phyloP scores from a whole-genome alignment of 2,888 invertebrate genomes.

The Allolobophora icterica region DNA sequence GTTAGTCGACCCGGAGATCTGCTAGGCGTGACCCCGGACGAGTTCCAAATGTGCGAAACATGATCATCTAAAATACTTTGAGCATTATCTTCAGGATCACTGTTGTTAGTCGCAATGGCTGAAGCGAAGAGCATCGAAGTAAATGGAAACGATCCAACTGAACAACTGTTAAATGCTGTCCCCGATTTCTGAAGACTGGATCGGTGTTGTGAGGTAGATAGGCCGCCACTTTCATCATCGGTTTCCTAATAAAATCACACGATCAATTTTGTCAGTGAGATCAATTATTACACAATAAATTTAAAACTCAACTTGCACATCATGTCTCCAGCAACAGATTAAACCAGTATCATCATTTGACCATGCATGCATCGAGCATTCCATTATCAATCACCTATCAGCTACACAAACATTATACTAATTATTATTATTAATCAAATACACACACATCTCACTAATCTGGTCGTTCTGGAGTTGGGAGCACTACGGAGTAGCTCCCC shows the following conservation, averaged over 20 bases:
- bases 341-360: too few species aligned
- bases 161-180: background rate
- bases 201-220: slow-evolving; percentile 24
- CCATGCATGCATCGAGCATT: too few species aligned
- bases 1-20: slow-evolving; percentile 78
- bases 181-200: background rate
- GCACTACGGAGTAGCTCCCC: too few species aligned
- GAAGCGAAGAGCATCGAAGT: slow-evolving; percentile 26
- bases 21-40: slow-evolving; percentile 74
- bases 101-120: background rate
- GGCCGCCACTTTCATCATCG: background rate
- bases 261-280: background rate
- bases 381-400: too few species aligned
- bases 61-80: slow-evolving; percentile 77
- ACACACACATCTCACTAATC: too few species aligned
- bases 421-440: too few species aligned
- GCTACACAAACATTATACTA: too few species aligned
- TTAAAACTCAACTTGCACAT: too few species aligned
- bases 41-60: slow-evolving; percentile 86
- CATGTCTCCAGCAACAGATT: too few species aligned
- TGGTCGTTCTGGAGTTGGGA: too few species aligned
- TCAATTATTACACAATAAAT: background rate
- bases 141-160: background rate
- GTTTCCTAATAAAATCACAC: background rate
- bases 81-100: slow-evolving; percentile 66